Base-by-base conservation (phyloP, 2,888 invertebrate genomes). In the Drosophila meridionalis region DNA sequence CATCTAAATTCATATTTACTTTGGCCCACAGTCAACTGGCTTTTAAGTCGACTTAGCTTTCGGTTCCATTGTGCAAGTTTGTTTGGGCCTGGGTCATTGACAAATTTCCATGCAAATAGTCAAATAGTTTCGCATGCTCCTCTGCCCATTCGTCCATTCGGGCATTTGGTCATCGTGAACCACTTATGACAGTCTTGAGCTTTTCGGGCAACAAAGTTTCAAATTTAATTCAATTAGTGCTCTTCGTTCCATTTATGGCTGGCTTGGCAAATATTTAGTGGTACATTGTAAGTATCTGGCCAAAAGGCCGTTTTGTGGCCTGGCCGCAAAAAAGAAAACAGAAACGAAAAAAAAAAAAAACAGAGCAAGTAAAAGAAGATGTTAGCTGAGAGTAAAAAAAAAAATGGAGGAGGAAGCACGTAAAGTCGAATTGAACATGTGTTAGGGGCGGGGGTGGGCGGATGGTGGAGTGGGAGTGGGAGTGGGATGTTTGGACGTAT, bases 171-270 rank as follows among this genome's bases (percentile, higher is more conserved):
- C 47, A 28, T 38, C 50, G 40, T 7, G 12, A 42, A 40, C 9
- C 38, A 62, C 42, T 36, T 58, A 58, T 53, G 48, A 4, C 30
- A 32, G 48, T 12, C 43, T 48, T 48, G 47, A 40, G 47, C 57
- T 20, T 57, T 72, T 53, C 63, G 32, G 26, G 69, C 60, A 65
- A 69, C 26, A 68, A 80, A 80, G 71, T 84, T 76, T 69, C 71
- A 69, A 87, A 83, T 82, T 77, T 84, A 82, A 83, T 83, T 83
- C 85, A 87, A 87, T 85, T 83, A 82, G 85, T 67, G 69, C 32
- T 48, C 52, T 50, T 62, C 50, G 64, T 52, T 28, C 26, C 50
- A 62, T 65, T 64, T 57, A 71, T 68, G 67, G 52, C 36, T 60
- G 75, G 58, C 52, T 69, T 76, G 69, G 65, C 59, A 82, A 76